Conservation (phyloP, 1,140 invertebrate species). For the Ooceraea biroi region DNA sequence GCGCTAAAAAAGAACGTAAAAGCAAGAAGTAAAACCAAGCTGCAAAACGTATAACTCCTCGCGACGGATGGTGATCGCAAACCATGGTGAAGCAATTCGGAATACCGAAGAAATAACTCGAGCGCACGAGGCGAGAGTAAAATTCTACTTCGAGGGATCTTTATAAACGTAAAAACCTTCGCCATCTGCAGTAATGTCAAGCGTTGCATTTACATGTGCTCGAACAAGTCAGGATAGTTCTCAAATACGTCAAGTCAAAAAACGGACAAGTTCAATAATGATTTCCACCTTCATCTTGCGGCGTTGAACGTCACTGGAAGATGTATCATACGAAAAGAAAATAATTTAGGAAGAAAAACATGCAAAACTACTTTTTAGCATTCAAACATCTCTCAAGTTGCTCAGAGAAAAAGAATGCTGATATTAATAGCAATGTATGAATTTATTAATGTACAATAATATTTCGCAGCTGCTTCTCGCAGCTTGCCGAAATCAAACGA, state of each 20-base stretch:
- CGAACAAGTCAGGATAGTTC: background rate
- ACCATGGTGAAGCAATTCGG: too few species aligned
- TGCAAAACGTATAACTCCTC: background rate
- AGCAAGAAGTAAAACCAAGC: conserved; percentile 4
- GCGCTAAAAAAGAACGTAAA: background rate
- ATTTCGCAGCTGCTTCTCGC: background rate
- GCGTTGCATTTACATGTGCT: background rate
- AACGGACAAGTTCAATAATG: background rate
- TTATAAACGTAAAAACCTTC: background rate
- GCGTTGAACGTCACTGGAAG: background rate
- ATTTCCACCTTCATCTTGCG: background rate
- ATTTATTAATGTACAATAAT: conserved; percentile 17
- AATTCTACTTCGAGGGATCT: conserved; percentile 6
- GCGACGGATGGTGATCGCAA: conserved; percentile 19
- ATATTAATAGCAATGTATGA: background rate
- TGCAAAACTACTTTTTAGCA: background rate
- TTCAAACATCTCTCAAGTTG: background rate
- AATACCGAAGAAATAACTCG: background rate
- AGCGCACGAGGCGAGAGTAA: conserved; percentile 14
- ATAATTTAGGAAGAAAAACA: background rate
- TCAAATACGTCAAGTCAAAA: background rate
- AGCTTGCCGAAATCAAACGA: conserved; percentile 1
- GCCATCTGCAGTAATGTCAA: background rate
- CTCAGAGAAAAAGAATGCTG: background rate
- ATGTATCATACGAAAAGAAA: background rate